A percentile compares a stretch with the other conserved stretches of the same genome.
Conservation (phyloP, 2,888 invertebrate species). For the Hyposoter dolosus region DNA sequence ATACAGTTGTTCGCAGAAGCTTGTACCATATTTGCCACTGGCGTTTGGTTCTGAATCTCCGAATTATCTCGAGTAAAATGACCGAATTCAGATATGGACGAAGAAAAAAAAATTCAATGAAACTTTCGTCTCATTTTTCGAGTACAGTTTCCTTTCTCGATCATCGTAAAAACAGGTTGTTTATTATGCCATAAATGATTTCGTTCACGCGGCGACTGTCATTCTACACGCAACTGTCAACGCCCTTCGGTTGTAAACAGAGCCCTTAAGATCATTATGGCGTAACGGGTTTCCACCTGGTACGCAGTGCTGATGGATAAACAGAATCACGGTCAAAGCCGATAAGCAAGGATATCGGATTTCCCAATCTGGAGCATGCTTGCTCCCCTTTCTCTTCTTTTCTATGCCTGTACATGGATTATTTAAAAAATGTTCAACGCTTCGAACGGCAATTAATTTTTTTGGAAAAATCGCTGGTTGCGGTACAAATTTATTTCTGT, state of each 20-base stretch:
- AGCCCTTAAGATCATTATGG: conserved; percentile 54
- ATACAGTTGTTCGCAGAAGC: neutral
- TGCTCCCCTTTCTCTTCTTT: conserved; percentile 20
- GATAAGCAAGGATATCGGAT: conserved; percentile 67
- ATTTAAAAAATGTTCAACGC: too few species aligned
- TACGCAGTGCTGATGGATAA: conserved; percentile 7
- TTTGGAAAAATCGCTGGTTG: too few species aligned
- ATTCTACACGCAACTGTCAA: conserved; percentile 42
- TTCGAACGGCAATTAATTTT: too few species aligned
- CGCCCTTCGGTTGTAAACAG: conserved; percentile 55
- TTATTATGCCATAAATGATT: neutral
- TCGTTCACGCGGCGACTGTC: neutral
- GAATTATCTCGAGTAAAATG: neutral
- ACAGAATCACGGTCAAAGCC: conserved; percentile 34
- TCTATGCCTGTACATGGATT: neutral
- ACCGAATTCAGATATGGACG: neutral
- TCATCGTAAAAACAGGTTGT: neutral
- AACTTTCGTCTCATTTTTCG: too few species aligned
- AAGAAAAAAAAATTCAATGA: too few species aligned
- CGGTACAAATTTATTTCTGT: neutral
- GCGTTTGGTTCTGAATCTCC: neutral
- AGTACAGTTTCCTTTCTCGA: neutral
- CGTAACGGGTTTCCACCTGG: conserved; percentile 39
- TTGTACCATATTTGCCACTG: neutral
- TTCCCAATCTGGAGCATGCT: too few species aligned